These are phyloP conservation scores for Drosophila infuscata DNA, from an alignment of 2,888 invertebrate genomes.

Conservation along the genomic window DNA sequence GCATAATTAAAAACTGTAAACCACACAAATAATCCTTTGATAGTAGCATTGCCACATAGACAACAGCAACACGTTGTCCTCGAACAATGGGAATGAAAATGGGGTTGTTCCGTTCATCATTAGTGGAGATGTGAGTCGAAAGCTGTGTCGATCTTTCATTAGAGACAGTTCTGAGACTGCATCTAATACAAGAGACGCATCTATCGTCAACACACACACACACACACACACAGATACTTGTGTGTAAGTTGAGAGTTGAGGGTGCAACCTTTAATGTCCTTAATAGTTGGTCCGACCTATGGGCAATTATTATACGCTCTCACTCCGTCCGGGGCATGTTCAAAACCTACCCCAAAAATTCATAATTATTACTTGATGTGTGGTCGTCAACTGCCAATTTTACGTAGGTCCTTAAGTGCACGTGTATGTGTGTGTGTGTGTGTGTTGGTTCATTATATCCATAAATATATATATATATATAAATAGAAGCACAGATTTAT, in stretches of 20 bases:
- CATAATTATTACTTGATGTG: slow-evolving; percentile 76
- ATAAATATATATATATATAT: not conserved
- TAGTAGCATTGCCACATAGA: slow-evolving; percentile 59
- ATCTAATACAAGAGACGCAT: slow-evolving; percentile 41
- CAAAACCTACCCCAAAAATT: slow-evolving; percentile 74
- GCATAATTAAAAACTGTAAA: slow-evolving; percentile 80
- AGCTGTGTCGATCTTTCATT: slow-evolving; percentile 37
- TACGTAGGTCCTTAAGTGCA: slow-evolving; percentile 25
- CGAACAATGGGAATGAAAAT: slow-evolving; percentile 42
- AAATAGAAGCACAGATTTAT: not conserved
- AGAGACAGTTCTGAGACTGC: slow-evolving; percentile 34
- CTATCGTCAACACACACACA: slow-evolving; percentile 11
- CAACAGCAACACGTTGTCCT: slow-evolving; percentile 43
- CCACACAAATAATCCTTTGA: slow-evolving; percentile 80
- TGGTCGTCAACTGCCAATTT: slow-evolving; percentile 57
- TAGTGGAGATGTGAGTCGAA: slow-evolving; percentile 30
- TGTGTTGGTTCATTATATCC: slow-evolving; percentile 26
- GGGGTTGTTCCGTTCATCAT: slow-evolving; percentile 58
- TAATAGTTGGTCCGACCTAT: slow-evolving; percentile 72
- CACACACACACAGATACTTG: slow-evolving; percentile 6
- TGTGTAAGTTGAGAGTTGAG: slow-evolving; percentile 30
- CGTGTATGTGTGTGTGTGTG: slow-evolving; percentile 9
- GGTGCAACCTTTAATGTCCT: slow-evolving; percentile 70
- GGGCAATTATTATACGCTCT: slow-evolving; percentile 55
- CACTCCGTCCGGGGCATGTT: slow-evolving; percentile 5